Evolutionary conservation across 1,140 invertebrate genomes (phyloP).

Genomic region (Drosophila sechellia): DNA sequence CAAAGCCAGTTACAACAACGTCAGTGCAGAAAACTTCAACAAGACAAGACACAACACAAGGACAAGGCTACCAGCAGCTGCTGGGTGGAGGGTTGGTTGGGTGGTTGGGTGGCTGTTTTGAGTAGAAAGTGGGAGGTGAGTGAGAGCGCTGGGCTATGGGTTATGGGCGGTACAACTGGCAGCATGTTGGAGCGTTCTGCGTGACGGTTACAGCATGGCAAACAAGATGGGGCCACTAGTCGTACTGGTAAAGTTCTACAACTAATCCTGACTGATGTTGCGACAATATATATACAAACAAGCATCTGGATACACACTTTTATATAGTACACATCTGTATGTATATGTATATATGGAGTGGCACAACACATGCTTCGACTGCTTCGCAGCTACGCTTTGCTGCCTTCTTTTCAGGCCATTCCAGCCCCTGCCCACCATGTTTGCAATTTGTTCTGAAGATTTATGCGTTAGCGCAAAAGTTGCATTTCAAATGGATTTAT

Average conservation of each 20-base stretch:
- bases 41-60: constrained; percentile 75
- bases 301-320: constrained; percentile 47
- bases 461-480: constrained; percentile 77
- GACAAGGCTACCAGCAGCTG: constrained; percentile 64
- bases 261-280: constrained; percentile 82
- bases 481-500: constrained; percentile 74
- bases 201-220: constrained; percentile 79
- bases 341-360: constrained; percentile 21
- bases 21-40: constrained; percentile 57
- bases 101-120: not conserved
- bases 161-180: constrained; percentile 51
- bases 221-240: constrained; percentile 64
- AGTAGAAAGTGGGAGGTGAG: not conserved
- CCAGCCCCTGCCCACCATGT: constrained; percentile 14
- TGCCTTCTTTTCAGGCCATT: constrained; percentile 35
- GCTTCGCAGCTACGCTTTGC: constrained; percentile 73
- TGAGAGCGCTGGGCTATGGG: not conserved
- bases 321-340: constrained; percentile 31
- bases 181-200: constrained; percentile 73
- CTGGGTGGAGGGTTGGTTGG: not conserved
- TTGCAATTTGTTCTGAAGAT: constrained; percentile 75
- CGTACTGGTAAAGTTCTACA: constrained; percentile 73
- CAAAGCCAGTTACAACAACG: constrained; percentile 30
- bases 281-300: constrained; percentile 78
- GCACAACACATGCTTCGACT: constrained; percentile 65